A percentile compares a stretch with the other conserved stretches of the same genome.
Conservation (phyloP, 2,888 invertebrate species). For the Caenorhabditis wallacei region DNA sequence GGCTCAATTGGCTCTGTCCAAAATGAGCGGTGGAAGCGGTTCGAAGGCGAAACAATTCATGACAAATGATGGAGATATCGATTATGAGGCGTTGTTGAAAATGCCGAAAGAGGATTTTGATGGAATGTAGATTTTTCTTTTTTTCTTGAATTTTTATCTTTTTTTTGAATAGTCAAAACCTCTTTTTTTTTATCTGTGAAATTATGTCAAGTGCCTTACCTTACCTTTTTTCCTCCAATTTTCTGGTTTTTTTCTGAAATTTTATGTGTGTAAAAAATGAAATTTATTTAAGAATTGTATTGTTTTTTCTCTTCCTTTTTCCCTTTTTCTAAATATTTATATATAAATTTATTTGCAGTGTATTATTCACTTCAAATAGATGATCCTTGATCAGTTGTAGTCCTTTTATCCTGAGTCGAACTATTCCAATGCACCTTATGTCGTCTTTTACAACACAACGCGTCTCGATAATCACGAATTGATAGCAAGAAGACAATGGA, state of each 20-base stretch:
- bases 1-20: constrained; percentile 80
- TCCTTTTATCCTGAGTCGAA: not conserved
- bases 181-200: constrained; percentile 7
- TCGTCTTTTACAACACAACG: constrained; percentile 21
- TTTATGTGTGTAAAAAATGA: constrained; percentile 12
- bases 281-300: not conserved
- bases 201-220: constrained; percentile 10
- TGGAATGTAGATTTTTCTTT: constrained; percentile 29
- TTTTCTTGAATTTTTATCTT: not conserved
- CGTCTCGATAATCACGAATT: constrained; percentile 34
- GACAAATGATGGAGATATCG: constrained; percentile 80
- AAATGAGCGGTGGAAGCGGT: constrained; percentile 72
- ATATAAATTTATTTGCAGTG: constrained; percentile 4
- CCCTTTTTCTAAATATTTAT: constrained; percentile 3
- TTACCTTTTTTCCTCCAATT: not conserved
- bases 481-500: constrained; percentile 23
- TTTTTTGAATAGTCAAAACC: not conserved
- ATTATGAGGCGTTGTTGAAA: constrained; percentile 82
- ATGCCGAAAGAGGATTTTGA: constrained; percentile 73
- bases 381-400: constrained; percentile 2
- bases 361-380: not conserved
- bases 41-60: constrained; percentile 72
- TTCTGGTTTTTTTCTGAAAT: too few relatives aligned
- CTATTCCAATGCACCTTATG: constrained; percentile 1
- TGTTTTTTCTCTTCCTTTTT: not conserved